phyloP scores from a whole-genome alignment of 2,797 vertebrate species.

The Karalla daura region DNA sequence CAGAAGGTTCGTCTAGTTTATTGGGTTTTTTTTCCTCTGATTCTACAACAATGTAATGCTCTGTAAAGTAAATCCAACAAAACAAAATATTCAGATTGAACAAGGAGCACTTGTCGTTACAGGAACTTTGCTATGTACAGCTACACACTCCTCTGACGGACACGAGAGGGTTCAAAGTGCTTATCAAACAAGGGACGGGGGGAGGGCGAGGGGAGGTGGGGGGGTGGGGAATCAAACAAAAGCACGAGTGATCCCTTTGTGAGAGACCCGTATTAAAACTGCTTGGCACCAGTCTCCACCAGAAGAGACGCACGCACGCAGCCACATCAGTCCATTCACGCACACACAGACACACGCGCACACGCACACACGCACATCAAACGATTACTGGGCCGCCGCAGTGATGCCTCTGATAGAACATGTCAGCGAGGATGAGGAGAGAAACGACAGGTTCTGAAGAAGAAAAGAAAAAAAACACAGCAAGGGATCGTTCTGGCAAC shows the following conservation, averaged over 20 bases:
- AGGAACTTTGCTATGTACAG: slow-evolving; percentile 83
- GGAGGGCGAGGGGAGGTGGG: slow-evolving; percentile 2
- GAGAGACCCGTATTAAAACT: slow-evolving; percentile 75
- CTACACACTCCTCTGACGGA: slow-evolving; percentile 77
- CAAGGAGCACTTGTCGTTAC: slow-evolving; percentile 83
- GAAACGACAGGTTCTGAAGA: slow-evolving; percentile 33
- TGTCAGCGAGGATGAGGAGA: slow-evolving; percentile 39
- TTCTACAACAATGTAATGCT: slow-evolving; percentile 83
- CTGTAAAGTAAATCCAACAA: slow-evolving; percentile 79
- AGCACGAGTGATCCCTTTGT: slow-evolving; percentile 73
- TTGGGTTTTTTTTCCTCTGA: slow-evolving; percentile 75
- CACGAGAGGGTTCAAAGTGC: slow-evolving; percentile 78
- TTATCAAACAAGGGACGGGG: slow-evolving; percentile 70
- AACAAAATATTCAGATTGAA: slow-evolving; percentile 81
- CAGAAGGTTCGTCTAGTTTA: slow-evolving; percentile 71
- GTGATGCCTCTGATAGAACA: slow-evolving; percentile 44
- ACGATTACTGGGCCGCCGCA: slow-evolving; percentile 65
- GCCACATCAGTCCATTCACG: slow-evolving; percentile 23
- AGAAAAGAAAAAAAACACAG: slow-evolving; percentile 8
- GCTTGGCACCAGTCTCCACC: slow-evolving; percentile 78
- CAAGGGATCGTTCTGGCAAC: slow-evolving; percentile 43
- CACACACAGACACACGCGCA: slow-evolving; percentile 11
- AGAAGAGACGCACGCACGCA: slow-evolving; percentile 40
- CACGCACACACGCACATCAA: slow-evolving; percentile 20
- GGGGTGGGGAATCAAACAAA: slow-evolving; percentile 39